Evolutionary conservation across 53 echinoderm and acorn worm genomes (phyloP).

Genomic region (Crossaster papposus): DNA sequence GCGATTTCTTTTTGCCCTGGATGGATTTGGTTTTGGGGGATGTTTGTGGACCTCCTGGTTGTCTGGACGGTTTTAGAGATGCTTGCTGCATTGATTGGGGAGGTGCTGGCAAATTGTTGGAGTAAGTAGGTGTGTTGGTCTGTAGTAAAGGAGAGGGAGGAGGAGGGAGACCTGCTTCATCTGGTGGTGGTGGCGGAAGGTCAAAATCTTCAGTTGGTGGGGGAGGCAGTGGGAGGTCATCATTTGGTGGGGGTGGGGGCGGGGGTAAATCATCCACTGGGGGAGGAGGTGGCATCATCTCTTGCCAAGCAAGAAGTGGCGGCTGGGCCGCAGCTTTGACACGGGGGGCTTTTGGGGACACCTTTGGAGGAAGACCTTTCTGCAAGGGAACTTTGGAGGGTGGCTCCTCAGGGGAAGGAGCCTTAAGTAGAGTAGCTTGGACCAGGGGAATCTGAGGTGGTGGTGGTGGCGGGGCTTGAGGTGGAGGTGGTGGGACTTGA

Average conservation of each 20-base stretch:
- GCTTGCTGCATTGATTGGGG: conserved; percentile 58
- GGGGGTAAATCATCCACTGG: conserved; percentile 45
- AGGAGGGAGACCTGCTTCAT: conserved; percentile 47
- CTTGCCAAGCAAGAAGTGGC: background rate
- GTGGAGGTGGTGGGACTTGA: background rate
- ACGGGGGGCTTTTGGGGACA: conserved; percentile 31
- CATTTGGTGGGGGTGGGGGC: conserved; percentile 33
- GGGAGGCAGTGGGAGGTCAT: conserved; percentile 54
- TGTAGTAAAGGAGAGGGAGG: conserved; percentile 59
- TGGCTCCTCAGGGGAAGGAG: conserved; percentile 9
- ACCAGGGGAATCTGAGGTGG: conserved; percentile 19
- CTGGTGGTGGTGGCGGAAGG: conserved; percentile 62
- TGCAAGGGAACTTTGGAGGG: background rate
- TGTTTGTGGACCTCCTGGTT: conserved; percentile 37
- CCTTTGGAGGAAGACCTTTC: conserved; percentile 45
- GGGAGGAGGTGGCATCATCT: conserved; percentile 57
- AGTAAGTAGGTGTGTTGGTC: conserved; percentile 21
- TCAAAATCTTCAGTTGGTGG: conserved; percentile 55
- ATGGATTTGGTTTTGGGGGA: conserved; percentile 47
- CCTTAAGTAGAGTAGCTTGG: conserved; percentile 15
- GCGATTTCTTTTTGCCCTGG: conserved; percentile 65
- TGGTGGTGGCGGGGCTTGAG: conserved; percentile 43
- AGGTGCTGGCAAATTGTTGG: conserved; percentile 45
- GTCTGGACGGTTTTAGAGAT: conserved; percentile 21
- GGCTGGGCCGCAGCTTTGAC: background rate